Evolutionary conservation across 2,797 vertebrate genomes (phyloP).

Genomic region (Aulostomus chinensis): DNA sequence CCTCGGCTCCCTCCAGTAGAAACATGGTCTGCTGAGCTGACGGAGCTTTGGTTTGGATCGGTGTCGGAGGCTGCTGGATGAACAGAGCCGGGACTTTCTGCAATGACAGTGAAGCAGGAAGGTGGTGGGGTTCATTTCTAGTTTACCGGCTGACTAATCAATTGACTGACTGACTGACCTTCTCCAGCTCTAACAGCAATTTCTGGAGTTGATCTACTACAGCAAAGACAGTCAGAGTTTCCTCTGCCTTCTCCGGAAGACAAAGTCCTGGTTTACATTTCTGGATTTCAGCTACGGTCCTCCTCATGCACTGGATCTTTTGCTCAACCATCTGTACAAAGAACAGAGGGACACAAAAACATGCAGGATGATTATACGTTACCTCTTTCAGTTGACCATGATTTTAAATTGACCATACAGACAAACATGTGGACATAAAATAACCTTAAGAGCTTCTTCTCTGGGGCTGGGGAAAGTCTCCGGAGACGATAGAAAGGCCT

Average conservation of each 20-base stretch:
- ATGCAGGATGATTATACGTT: too few species aligned
- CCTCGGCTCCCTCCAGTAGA: conserved; percentile 45
- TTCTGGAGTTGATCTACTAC: conserved; percentile 80
- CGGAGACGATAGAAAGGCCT: conserved; percentile 81
- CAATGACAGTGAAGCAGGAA: neutral
- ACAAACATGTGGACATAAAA: neutral
- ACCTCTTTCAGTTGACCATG: too few species aligned
- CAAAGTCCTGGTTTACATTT: conserved; percentile 82
- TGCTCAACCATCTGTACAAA: conserved; percentile 78
- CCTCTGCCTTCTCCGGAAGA: conserved; percentile 79
- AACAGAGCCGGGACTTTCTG: conserved; percentile 69
- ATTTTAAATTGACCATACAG: neutral
- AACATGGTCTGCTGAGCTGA: neutral
- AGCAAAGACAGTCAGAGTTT: conserved; percentile 83
- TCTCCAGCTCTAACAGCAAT: conserved; percentile 85
- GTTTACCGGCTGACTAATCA: rapidly evolving
- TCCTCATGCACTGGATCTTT: conserved; percentile 86
- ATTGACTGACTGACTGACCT: conserved; percentile 53
- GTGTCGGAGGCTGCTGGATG: conserved; percentile 58
- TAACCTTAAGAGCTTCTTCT: conserved; percentile 87
- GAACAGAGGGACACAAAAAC: too few species aligned
- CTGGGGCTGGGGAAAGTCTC: conserved; percentile 84
- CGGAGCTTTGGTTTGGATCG: conserved; percentile 20
- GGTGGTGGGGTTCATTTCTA: too few species aligned
- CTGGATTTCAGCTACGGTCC: conserved; percentile 82